Evolutionary conservation across 2,888 invertebrate species (phyloP).

Genomic region (Polymixis lichenea): DNA sequence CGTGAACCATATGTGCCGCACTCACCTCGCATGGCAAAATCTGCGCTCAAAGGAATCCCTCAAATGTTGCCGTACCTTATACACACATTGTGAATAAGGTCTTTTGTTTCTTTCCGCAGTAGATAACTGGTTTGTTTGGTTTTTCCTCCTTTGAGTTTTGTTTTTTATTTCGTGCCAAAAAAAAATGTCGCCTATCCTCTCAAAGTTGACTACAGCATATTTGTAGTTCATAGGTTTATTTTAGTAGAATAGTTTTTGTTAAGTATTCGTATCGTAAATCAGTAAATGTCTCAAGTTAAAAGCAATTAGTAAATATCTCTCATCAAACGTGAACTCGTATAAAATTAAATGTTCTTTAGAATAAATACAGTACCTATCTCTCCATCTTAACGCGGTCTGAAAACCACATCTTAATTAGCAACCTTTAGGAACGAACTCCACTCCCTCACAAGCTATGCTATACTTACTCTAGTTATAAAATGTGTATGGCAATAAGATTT

Average conservation of each 20-base stretch:
- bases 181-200: neutral
- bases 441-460: slow-evolving; percentile 31
- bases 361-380: slow-evolving; percentile 44
- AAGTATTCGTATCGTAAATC: neutral
- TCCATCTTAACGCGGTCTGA: slow-evolving; percentile 47
- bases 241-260: neutral
- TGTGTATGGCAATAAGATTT: neutral
- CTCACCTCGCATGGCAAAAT: slow-evolving; percentile 68
- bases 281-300: slow-evolving; percentile 3
- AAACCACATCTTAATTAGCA: slow-evolving; percentile 61
- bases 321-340: slow-evolving; percentile 29
- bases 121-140: slow-evolving; percentile 17
- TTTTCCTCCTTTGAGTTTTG: slow-evolving; percentile 1
- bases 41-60: slow-evolving; percentile 65
- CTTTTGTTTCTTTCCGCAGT: slow-evolving; percentile 45
- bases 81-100: slow-evolving; percentile 27
- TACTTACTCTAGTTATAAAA: slow-evolving; percentile 18
- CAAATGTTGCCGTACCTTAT: slow-evolving; percentile 20
- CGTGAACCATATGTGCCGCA: slow-evolving; percentile 78
- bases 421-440: slow-evolving; percentile 38
- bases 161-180: neutral
- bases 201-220: no score
- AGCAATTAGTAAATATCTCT: slow-evolving; percentile 25
- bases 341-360: slow-evolving; percentile 46
- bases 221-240: no score